Conservation (phyloP, 2,888 invertebrate species). For the Thymelicus sylvestris region DNA sequence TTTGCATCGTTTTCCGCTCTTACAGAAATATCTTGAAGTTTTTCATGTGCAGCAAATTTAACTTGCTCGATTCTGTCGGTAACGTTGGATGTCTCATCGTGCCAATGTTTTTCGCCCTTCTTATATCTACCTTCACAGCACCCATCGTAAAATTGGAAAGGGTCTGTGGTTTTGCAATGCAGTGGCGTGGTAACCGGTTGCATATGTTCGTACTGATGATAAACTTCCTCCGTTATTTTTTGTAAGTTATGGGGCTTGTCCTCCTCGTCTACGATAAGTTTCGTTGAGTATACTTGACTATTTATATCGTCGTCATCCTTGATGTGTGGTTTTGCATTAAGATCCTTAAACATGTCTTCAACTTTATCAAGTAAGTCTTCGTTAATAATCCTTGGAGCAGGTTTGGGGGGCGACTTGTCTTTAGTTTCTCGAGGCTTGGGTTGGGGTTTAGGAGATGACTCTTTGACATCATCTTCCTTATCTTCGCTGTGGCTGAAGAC, state of each 20-base stretch:
- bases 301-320: slow-evolving; percentile 68
- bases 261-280: slow-evolving; percentile 76
- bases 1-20: slow-evolving; percentile 58
- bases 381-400: slow-evolving; percentile 74
- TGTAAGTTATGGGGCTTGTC: slow-evolving; percentile 52
- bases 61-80: slow-evolving; percentile 75
- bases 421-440: slow-evolving; percentile 62
- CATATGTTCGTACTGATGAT: slow-evolving; percentile 75
- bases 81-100: slow-evolving; percentile 75
- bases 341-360: slow-evolving; percentile 81
- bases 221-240: slow-evolving; percentile 63
- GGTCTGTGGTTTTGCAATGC: slow-evolving; percentile 60
- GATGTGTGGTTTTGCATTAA: slow-evolving; percentile 65
- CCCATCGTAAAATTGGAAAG: slow-evolving; percentile 69
- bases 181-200: slow-evolving; percentile 76
- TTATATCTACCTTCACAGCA: slow-evolving; percentile 70
- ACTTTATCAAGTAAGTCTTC: slow-evolving; percentile 79
- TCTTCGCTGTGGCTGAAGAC: slow-evolving; percentile 76
- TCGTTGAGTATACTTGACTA: slow-evolving; percentile 70
- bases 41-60: slow-evolving; percentile 72
- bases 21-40: slow-evolving; percentile 61
- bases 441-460: slow-evolving; percentile 64
- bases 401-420: slow-evolving; percentile 72
- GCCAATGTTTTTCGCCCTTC: slow-evolving; percentile 69
- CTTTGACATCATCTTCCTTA: slow-evolving; percentile 61